Evolutionary conservation across 1,140 invertebrate species (phyloP), one percentile per base, ranked within the genome.

Genomic region (Drosophila prosaltans): DNA sequence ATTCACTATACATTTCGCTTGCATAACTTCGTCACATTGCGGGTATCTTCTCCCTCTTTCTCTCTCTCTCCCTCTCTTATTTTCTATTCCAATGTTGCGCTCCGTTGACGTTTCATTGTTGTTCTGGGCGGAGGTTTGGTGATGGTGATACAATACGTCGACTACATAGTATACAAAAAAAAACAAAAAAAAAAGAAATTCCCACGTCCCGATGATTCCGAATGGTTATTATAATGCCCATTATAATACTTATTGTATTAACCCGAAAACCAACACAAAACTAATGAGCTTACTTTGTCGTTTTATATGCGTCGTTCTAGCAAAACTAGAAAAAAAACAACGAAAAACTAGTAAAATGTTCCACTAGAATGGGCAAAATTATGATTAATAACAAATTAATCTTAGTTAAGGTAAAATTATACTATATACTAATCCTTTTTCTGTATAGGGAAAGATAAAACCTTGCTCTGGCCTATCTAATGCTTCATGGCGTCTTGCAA

Each of bases 141-240:
- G 45, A 51, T 51, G 45, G 45, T 51, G 21, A 51, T 51, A 51
- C 45, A 51, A 51, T 51, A 51, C 45, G 21, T 51, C 45, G 24
- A 51, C 45, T 26, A 24, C n/a, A 48, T 51, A 51, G 45, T 51
- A 24, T 51, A 51, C 21, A 51, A 26, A 30, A 30, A 30, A 30
- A 30, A 30, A 30, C 0, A 36, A 36, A 36, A 36, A 36, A 36
- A 36, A 2, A 51, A 21, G 26, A 51, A 26, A 26, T 51, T 51
- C 45, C 45, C 45, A 51, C 45, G 45, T 51, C 45, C 45, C 45
- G 45, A 51, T 51, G 45, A 51, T 51, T 51, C 45, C 21, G 45
- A 51, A 51, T 51, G 24, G 45, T 51, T 51, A 51, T 51, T 51
- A 51, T 51, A 51, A 51, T 26, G 45, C 45, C 45, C 45, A 51